These are phyloP conservation scores for Tympanoctomys barrerae DNA, from an alignment of 2,797 vertebrate species.

Conservation along the genomic window DNA sequence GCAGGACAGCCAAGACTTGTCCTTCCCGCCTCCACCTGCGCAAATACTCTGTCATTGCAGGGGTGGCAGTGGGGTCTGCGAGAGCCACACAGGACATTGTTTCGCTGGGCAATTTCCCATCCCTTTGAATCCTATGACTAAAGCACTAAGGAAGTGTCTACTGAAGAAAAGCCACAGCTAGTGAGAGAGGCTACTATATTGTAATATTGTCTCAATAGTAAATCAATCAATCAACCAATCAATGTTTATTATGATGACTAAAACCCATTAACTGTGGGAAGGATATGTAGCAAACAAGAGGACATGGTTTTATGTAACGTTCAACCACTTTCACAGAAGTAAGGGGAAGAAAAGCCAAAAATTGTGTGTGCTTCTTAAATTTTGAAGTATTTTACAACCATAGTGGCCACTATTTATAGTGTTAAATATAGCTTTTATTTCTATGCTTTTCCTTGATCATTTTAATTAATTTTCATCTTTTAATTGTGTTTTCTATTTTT, in stretches of 20 bases:
- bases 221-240: not conserved
- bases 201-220: conserved; percentile 58
- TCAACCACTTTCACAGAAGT: conserved; percentile 66
- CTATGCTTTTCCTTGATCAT: not conserved
- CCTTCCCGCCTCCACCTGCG: conserved; percentile 94
- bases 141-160: conserved; percentile 7
- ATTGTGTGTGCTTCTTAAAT: conserved; percentile 38
- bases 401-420: not conserved
- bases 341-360: conserved; percentile 38
- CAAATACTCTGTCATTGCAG: conserved; percentile 90
- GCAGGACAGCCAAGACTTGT: conserved; percentile 98
- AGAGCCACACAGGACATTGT: conserved; percentile 67
- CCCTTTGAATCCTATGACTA: conserved; percentile 67
- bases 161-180: conserved; percentile 63
- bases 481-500: conserved; percentile 34
- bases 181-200: conserved; percentile 37
- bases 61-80: conserved; percentile 84
- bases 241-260: conserved; percentile 64
- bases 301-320: not conserved
- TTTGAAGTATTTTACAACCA: conserved; percentile 32
- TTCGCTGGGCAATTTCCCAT: conserved; percentile 78
- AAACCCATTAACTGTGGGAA: not conserved
- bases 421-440: conserved; percentile 10
- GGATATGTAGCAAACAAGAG: conserved; percentile 25
- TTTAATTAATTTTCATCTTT: conserved; percentile 44